Conservation (phyloP, 2,113 vertebrate genomes). For the Lepus europaeus region DNA sequence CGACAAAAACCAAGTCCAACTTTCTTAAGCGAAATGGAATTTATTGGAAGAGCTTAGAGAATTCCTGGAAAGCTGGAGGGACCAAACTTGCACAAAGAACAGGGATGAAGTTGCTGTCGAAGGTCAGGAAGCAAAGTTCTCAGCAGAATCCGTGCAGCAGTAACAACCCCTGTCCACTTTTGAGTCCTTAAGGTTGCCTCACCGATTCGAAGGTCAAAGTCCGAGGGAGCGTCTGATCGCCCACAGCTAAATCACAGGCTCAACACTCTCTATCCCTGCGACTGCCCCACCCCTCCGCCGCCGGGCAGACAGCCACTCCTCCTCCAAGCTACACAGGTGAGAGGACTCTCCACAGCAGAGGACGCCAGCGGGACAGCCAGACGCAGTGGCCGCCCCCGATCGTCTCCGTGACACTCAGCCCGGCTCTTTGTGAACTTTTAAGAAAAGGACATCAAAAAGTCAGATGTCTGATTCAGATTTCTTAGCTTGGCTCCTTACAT, state of each 20-base stretch:
- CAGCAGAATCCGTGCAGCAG: background rate
- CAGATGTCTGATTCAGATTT: slow-evolving; percentile 9
- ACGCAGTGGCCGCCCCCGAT: background rate
- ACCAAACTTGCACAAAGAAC: background rate
- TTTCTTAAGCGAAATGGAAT: slow-evolving; percentile 22
- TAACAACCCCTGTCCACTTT: background rate
- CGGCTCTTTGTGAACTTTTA: background rate
- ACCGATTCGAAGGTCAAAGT: background rate
- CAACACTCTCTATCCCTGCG: background rate
- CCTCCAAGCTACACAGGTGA: background rate
- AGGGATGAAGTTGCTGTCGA: slow-evolving; percentile 18
- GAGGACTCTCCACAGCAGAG: background rate
- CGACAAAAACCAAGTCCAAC: background rate
- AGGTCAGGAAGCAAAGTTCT: background rate
- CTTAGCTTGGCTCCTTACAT: background rate
- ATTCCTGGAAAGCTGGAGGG: slow-evolving; percentile 53
- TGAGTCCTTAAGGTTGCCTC: background rate
- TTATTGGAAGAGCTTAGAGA: slow-evolving; percentile 18
- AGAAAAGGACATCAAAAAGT: slow-evolving; percentile 33
- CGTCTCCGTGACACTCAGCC: background rate
- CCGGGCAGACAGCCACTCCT: background rate
- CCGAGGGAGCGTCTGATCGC: background rate
- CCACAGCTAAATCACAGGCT: background rate
- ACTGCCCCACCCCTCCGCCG: background rate
- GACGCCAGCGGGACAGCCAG: background rate